Percentiles rank a stretch among this genome's conserved stretches.
These are phyloP conservation scores for Linhomoeus sp. DNA, from an alignment of 2,888 invertebrate genomes.

Conservation along the genomic window DNA sequence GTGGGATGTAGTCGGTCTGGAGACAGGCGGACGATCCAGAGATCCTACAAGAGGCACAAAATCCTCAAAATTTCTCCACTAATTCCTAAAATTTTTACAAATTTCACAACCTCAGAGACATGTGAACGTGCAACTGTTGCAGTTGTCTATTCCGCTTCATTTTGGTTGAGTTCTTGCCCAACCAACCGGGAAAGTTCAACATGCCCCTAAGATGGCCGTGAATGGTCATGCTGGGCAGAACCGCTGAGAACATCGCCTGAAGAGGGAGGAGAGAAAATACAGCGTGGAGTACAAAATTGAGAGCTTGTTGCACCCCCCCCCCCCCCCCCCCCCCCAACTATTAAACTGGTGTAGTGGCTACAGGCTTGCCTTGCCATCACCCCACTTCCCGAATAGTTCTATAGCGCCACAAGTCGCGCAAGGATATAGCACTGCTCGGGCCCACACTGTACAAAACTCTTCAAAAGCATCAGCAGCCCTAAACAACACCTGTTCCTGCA, in stretches of 20 bases:
- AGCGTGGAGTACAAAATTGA: no score
- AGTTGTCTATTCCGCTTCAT: constrained; percentile 59
- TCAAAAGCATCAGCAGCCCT: no score
- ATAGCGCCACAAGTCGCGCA: no score
- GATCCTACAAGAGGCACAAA: constrained; percentile 44
- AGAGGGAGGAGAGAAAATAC: not conserved
- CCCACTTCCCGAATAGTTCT: no score
- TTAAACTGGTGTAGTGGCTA: no score
- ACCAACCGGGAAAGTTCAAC: constrained; percentile 81
- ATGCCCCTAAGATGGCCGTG: constrained; percentile 54
- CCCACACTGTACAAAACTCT: no score
- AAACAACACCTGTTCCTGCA: constrained; percentile 46
- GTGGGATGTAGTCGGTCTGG: constrained; percentile 65
- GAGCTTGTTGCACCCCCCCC: no score
- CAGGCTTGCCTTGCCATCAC: no score
- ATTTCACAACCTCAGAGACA: constrained; percentile 47
- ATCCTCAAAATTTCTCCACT: no score
- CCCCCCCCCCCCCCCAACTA: no score
- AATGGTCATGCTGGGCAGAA: constrained; percentile 67
- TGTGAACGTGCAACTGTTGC: constrained; percentile 67
- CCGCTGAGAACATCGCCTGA: constrained; percentile 64
- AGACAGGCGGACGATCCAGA: constrained; percentile 60
- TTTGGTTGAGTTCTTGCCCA: constrained; percentile 74
- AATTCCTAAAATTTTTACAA: no score
- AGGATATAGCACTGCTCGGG: no score